Evolutionary conservation across 2,888 invertebrate genomes (phyloP).

Genomic region (Ormia ochracea): DNA sequence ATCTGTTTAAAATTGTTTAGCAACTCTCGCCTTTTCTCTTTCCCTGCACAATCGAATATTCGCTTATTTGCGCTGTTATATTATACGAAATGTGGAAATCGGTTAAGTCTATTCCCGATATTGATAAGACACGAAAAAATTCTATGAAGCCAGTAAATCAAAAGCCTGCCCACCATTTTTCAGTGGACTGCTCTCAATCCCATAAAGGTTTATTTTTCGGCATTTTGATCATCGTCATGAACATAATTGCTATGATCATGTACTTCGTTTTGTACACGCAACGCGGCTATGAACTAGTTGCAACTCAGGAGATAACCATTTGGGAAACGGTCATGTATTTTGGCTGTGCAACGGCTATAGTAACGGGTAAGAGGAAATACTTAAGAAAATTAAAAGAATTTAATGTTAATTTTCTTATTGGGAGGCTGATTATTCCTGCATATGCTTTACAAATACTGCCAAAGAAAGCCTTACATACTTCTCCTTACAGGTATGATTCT

Average conservation of each 20-base stretch:
- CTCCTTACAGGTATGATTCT: slow-evolving; percentile 79
- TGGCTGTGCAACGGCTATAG: slow-evolving; percentile 81
- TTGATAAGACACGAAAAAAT: slow-evolving; percentile 77
- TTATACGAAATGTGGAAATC: slow-evolving; percentile 95
- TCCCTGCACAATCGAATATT: slow-evolving; percentile 93
- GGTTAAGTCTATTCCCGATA: slow-evolving; percentile 79
- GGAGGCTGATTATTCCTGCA: too few species aligned
- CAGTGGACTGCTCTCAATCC: slow-evolving; percentile 90
- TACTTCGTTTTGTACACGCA: slow-evolving; percentile 89
- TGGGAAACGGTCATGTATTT: slow-evolving; percentile 86
- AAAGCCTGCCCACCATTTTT: slow-evolving; percentile 81
- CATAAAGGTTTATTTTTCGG: slow-evolving; percentile 87
- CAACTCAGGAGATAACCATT: slow-evolving; percentile 85
- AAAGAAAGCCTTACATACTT: neutral
- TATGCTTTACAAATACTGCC: too few species aligned
- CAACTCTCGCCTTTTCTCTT: slow-evolving; percentile 87
- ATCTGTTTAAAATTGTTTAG: too few species aligned
- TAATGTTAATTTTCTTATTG: neutral
- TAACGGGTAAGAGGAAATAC: slow-evolving; percentile 73
- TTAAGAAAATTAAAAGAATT: neutral
- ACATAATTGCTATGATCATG: slow-evolving; percentile 91
- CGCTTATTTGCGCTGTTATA: slow-evolving; percentile 92
- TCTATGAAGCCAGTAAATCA: slow-evolving; percentile 72
- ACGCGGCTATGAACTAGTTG: slow-evolving; percentile 80
- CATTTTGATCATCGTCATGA: slow-evolving; percentile 86